Evolutionary conservation across 53 echinoderm and acorn worm species (phyloP), one percentile per base, ranked within the genome.

Genomic region (Mesocentrotus franciscanus): DNA sequence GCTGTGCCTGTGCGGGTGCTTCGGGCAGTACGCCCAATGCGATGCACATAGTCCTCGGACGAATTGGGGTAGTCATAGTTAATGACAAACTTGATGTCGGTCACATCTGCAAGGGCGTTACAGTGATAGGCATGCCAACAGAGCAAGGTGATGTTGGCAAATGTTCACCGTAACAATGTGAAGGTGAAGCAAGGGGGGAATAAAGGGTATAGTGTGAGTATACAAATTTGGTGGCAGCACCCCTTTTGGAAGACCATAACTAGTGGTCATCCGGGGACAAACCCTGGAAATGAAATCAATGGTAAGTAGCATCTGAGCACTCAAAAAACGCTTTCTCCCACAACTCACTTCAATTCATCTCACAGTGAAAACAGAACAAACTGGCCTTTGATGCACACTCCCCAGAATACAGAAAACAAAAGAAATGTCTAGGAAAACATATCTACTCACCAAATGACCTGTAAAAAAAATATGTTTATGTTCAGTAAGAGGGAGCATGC

Each of bases 81-180:
- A 94, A 99, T 99, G 96, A 99, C 99, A 97, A 99, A 99, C 93
- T 98, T 99, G 96, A 99, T 98, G 97, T 99, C 99, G 17, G 90
- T 81, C 71, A 99, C 99, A 97, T 99, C 99, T 94, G 95, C 61
- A 81, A 22, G 56, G 83, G 57, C 75, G 92, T 92, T 92, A 92
- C 92, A 92, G 92, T 92, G 92, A 92, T n/a, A 75, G 75, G 56
- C 87, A 85, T 85, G 95, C 95, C 95, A 94, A 94, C 71, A 94
- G 79, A 93, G 94, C 60, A 74, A 29, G 92, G 74, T 39, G 30
- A 42, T 60, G 84, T 94, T 94, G 95, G 87, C 95, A 94, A 85
- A 85, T 32, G 87, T 26, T 85, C 95, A 94, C 95, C 95, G 87
- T 68, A 94, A 94, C 95, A 56, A 76, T 39, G 17, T 55, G 92